phyloP scores from a whole-genome alignment of 1,140 invertebrate species.

The Lordiphosa stackelbergi region DNA sequence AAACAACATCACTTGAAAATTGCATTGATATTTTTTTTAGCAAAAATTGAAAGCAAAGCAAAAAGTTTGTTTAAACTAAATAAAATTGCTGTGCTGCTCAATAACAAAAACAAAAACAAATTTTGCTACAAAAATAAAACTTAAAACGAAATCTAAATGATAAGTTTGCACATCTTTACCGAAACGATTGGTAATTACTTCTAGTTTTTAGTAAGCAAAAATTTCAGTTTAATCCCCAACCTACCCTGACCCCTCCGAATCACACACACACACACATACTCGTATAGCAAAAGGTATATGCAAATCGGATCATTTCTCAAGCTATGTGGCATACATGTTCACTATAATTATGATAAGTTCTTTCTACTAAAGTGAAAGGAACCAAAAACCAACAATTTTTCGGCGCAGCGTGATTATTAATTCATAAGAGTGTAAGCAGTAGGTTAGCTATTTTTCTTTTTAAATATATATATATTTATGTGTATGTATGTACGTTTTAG shows the following conservation, averaged over 20 bases:
- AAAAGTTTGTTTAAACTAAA: slow-evolving; percentile 60
- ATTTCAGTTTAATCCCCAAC: slow-evolving; percentile 24
- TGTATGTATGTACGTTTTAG: slow-evolving; percentile 44
- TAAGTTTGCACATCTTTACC: slow-evolving; percentile 75
- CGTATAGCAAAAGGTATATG: not conserved
- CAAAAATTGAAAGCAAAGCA: slow-evolving; percentile 65
- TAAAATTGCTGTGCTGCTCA: slow-evolving; percentile 75
- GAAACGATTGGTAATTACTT: slow-evolving; percentile 73
- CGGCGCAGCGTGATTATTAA: slow-evolving; percentile 72
- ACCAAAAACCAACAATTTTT: slow-evolving; percentile 44
- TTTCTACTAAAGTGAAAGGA: slow-evolving; percentile 8
- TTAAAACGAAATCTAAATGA: slow-evolving; percentile 43
- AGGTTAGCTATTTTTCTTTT: slow-evolving; percentile 23
- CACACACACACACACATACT: not conserved
- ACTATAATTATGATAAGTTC: no score
- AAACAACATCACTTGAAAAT: slow-evolving; percentile 39
- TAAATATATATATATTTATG: slow-evolving; percentile 23
- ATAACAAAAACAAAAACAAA: slow-evolving; percentile 45
- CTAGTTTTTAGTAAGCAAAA: slow-evolving; percentile 58
- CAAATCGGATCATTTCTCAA: slow-evolving; percentile 5
- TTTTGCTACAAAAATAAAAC: slow-evolving; percentile 51
- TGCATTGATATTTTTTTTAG: slow-evolving; percentile 46
- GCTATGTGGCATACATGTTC: not conserved
- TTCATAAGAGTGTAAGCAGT: slow-evolving; percentile 53
- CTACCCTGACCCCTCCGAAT: not conserved